A percentile compares a stretch with the other conserved stretches of the same genome.
These are phyloP conservation scores for Eumerus sabulonum DNA, from an alignment of 2,888 invertebrate genomes.

Conservation along the genomic window DNA sequence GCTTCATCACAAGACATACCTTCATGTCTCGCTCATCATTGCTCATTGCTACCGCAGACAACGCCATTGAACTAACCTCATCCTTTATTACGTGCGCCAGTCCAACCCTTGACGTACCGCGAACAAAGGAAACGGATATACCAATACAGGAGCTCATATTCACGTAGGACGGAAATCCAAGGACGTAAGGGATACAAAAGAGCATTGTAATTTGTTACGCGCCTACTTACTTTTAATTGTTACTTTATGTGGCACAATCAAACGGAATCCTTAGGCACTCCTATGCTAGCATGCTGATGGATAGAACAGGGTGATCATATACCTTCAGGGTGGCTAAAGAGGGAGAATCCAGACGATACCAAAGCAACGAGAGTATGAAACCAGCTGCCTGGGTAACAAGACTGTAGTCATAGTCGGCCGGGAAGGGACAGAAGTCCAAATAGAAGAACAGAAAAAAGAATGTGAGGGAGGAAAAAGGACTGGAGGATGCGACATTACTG, in stretches of 20 bases:
- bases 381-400: too few species aligned
- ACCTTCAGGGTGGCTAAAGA: background rate
- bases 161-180: too few species aligned
- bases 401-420: too few species aligned
- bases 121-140: too few species aligned
- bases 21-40: slow-evolving; percentile 12
- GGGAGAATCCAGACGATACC: slow-evolving; percentile 34
- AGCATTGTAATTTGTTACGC: slow-evolving; percentile 60
- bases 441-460: slow-evolving; percentile 10
- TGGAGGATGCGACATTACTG: too few species aligned
- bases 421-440: slow-evolving; percentile 10
- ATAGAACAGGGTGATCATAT: too few species aligned
- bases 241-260: slow-evolving; percentile 59
- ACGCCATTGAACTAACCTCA: slow-evolving; percentile 55
- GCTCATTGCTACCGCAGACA: slow-evolving; percentile 24
- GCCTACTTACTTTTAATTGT: slow-evolving; percentile 69
- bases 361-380: slow-evolving; percentile 1
- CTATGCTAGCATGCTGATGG: background rate
- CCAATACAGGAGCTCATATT: too few species aligned
- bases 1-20: slow-evolving; percentile 10
- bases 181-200: slow-evolving; percentile 38
- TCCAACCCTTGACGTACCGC: too few species aligned
- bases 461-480: background rate
- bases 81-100: too few species aligned
- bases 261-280: slow-evolving; percentile 46